Conservation (phyloP, 2,113 vertebrate genomes). For the Benitochromis conjunctus region DNA sequence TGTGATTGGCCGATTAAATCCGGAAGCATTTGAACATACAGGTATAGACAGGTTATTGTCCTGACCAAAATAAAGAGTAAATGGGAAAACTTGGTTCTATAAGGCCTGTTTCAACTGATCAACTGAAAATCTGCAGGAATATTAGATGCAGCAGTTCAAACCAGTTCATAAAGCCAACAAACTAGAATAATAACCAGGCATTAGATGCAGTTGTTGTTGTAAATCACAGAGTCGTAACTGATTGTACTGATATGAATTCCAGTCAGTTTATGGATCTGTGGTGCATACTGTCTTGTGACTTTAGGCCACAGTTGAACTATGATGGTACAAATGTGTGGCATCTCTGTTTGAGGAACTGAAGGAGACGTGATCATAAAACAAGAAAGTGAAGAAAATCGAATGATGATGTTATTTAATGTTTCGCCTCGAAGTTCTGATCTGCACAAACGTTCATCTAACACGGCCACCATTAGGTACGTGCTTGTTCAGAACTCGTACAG, state of each 20-base stretch:
- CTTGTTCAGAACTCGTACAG: not conserved
- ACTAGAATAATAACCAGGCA: not conserved
- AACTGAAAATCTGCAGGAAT: not conserved
- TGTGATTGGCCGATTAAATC: not conserved
- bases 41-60: not conserved
- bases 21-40: not conserved
- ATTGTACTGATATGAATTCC: not conserved
- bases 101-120: not conserved
- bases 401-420: not conserved
- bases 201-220: not conserved
- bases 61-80: not conserved
- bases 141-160: not conserved
- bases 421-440: not conserved
- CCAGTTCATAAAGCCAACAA: not conserved
- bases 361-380: not conserved
- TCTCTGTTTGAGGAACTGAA: not conserved
- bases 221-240: not conserved
- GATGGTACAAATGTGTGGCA: not conserved
- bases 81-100: not conserved
- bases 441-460: not conserved
- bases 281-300: not conserved
- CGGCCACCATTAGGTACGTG: not conserved
- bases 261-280: not conserved
- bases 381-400: not conserved
- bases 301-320: not conserved